A percentile compares a stretch with the other conserved stretches of the same genome.
phyloP scores from a whole-genome alignment of 2,888 invertebrate genomes.

The Apotomis turbidana region DNA sequence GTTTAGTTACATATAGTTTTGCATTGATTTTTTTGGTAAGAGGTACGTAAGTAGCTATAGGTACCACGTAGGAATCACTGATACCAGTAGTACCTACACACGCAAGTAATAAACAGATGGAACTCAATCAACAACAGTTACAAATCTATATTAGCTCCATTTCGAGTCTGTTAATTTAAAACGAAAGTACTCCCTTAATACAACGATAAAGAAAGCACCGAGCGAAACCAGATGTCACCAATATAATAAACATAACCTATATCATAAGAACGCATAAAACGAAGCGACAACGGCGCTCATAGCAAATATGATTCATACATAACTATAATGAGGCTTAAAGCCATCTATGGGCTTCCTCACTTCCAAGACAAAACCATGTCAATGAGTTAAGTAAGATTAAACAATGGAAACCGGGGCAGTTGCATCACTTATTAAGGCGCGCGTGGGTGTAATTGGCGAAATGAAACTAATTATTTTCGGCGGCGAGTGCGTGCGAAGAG shows the following conservation, averaged over 20 bases:
- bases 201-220: background rate
- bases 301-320: conserved; percentile 17
- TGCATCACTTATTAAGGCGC: conserved; percentile 56
- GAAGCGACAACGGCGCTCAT: background rate
- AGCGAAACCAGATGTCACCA: conserved; percentile 13
- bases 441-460: conserved; percentile 71
- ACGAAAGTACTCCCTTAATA: background rate
- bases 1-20: too few species aligned
- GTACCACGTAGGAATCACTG: too few species aligned
- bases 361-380: conserved; percentile 24
- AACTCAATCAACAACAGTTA: too few species aligned
- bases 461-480: conserved; percentile 72
- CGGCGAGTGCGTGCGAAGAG: conserved; percentile 47
- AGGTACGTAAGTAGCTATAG: too few species aligned
- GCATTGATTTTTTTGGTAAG: too few species aligned
- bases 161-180: background rate
- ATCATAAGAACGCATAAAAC: background rate
- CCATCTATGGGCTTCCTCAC: conserved; percentile 3
- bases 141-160: background rate
- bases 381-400: conserved; percentile 54
- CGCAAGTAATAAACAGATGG: too few species aligned
- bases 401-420: conserved; percentile 57
- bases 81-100: too few species aligned
- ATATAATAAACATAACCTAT: too few species aligned
- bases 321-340: conserved; percentile 18